Evolutionary conservation across 2,888 invertebrate genomes (phyloP).

Genomic region (Chaitophorus viminalis): DNA sequence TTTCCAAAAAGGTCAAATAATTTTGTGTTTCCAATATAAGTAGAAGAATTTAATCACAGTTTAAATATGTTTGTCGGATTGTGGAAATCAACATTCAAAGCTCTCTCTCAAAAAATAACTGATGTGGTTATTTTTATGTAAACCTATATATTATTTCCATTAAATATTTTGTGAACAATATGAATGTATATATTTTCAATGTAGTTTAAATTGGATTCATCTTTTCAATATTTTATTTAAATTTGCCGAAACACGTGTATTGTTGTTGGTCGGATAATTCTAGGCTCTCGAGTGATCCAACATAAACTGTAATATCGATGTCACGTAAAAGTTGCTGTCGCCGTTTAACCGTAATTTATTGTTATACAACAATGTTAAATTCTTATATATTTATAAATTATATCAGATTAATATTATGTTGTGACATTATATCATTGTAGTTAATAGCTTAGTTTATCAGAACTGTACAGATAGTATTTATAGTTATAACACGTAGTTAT

Average conservation of each 20-base stretch:
- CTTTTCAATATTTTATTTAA: neutral
- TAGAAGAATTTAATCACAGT: too few relatives aligned
- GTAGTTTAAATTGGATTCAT: neutral
- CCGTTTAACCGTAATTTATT: neutral
- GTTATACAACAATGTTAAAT: neutral
- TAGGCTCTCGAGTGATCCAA: neutral
- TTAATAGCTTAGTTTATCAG: conserved; percentile 7
- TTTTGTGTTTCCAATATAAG: too few relatives aligned
- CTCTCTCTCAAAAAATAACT: too few relatives aligned
- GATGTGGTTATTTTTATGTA: too few relatives aligned
- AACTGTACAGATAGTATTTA: conserved; percentile 30
- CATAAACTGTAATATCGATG: neutral
- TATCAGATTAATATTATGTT: conserved; percentile 20
- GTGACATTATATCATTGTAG: conserved; percentile 40
- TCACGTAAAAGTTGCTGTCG: conserved; percentile 4
- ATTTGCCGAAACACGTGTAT: neutral
- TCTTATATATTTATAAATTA: conserved; percentile 8
- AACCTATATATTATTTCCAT: neutral
- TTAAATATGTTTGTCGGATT: too few relatives aligned
- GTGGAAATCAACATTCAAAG: too few relatives aligned
- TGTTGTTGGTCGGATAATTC: neutral
- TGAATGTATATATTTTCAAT: neutral
- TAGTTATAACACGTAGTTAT: neutral
- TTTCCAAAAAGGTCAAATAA: too few relatives aligned
- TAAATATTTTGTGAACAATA: too few relatives aligned